Percentiles rank a stretch among this genome's conserved stretches.
Evolutionary conservation across 2,113 vertebrate genomes (phyloP).

Genomic region (Chaetodon auriga): DNA sequence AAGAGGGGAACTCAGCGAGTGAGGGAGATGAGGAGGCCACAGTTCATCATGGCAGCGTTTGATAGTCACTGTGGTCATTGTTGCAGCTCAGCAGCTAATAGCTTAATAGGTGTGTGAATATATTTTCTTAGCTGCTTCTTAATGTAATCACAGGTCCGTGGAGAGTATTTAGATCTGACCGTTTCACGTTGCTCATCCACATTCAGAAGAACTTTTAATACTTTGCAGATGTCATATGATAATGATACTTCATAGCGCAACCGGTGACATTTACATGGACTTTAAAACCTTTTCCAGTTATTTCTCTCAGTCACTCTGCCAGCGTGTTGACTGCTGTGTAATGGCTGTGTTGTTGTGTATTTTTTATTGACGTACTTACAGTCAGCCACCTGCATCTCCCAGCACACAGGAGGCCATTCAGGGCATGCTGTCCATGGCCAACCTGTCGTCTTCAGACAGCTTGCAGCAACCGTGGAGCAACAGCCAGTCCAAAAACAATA

Average conservation of each 20-base stretch:
- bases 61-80: constrained; percentile 63
- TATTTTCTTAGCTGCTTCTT: constrained; percentile 41
- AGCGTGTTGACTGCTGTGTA: constrained; percentile 72
- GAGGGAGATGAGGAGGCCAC: constrained; percentile 47
- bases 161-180: constrained; percentile 7
- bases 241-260: constrained; percentile 16
- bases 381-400: constrained; percentile 98
- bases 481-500: constrained; percentile 88
- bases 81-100: constrained; percentile 59
- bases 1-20: constrained; percentile 41
- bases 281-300: constrained; percentile 7
- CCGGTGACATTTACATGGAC: not conserved
- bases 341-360: constrained; percentile 83
- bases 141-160: constrained; percentile 17
- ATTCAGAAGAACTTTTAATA: not conserved
- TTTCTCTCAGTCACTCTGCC: constrained; percentile 48
- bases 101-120: constrained; percentile 56
- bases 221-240: not conserved
- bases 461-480: constrained; percentile 91
- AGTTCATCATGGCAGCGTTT: constrained; percentile 58
- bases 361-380: constrained; percentile 85
- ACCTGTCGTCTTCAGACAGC: constrained; percentile 96
- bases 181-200: constrained; percentile 5
- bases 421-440: constrained; percentile 99
- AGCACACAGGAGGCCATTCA: constrained; percentile 99